phyloP scores from a whole-genome alignment of 2,888 invertebrate species.

The Lacanobia wlatinum region DNA sequence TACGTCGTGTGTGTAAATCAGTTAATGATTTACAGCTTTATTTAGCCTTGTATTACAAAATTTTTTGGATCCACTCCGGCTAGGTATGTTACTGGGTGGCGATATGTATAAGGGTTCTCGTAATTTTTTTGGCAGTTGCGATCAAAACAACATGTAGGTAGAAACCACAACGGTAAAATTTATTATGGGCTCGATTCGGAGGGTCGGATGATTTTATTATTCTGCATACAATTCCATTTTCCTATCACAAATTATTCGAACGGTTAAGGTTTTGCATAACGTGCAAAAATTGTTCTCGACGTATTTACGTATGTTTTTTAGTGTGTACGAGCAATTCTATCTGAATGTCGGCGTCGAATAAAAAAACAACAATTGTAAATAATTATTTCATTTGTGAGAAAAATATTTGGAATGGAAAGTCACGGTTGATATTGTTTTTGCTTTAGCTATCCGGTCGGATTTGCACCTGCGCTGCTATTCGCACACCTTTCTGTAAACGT shows the following conservation, averaged over 20 bases:
- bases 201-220: constrained; percentile 88
- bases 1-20: constrained; percentile 18
- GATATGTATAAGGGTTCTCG: constrained; percentile 56
- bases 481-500: constrained; percentile 8
- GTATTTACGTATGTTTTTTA: constrained; percentile 78
- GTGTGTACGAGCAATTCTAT: constrained; percentile 48
- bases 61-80: constrained; percentile 34
- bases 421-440: constrained; percentile 43
- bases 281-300: constrained; percentile 83
- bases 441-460: constrained; percentile 28
- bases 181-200: constrained; percentile 83
- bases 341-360: constrained; percentile 43
- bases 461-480: constrained; percentile 19
- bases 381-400: constrained; percentile 39
- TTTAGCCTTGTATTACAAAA: constrained; percentile 29
- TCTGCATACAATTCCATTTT: constrained; percentile 89
- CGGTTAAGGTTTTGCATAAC: constrained; percentile 86
- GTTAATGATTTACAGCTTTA: constrained; percentile 40
- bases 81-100: constrained; percentile 37
- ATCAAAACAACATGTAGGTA: constrained; percentile 76
- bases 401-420: constrained; percentile 45
- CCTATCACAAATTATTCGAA: constrained; percentile 88
- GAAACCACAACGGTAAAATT: constrained; percentile 81
- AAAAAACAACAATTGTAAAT: constrained; percentile 49
- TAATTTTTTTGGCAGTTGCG: constrained; percentile 73